phyloP scores from a whole-genome alignment of 1,140 invertebrate genomes.

The Sminthurinus signatus region DNA sequence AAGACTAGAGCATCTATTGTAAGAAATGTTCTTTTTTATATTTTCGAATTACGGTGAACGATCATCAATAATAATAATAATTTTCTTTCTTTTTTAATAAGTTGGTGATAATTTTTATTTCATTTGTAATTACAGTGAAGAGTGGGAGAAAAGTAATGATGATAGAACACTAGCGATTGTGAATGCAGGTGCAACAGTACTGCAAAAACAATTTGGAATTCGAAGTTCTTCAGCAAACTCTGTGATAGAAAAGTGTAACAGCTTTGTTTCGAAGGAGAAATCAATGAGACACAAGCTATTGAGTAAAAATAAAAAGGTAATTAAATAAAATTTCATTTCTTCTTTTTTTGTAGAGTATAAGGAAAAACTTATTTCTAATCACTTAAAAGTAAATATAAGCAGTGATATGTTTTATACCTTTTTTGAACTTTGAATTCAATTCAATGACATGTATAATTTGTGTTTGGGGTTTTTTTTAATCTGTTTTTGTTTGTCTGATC shows the following conservation, averaged over 20 bases:
- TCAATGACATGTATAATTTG: too few relatives aligned
- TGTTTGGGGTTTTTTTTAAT: not conserved
- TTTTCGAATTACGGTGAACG: too few relatives aligned
- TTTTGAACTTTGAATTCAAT: not conserved
- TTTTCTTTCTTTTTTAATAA: too few relatives aligned
- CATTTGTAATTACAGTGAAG: slow-evolving; percentile 52
- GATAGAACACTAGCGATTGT: slow-evolving; percentile 62
- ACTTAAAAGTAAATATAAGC: not conserved
- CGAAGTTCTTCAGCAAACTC: slow-evolving; percentile 51
- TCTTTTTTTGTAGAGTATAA: not conserved
- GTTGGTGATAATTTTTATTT: slow-evolving; percentile 4
- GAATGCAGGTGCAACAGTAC: slow-evolving; percentile 69
- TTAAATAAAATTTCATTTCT: not conserved
- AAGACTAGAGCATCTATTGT: slow-evolving; percentile 64
- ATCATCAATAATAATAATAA: too few relatives aligned
- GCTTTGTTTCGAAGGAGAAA: slow-evolving; percentile 78
- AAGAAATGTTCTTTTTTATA: slow-evolving; percentile 45
- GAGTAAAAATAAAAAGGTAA: slow-evolving; percentile 63
- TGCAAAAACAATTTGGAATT: slow-evolving; percentile 64
- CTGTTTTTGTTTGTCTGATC: slow-evolving; percentile 9
- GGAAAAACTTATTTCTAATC: not conserved
- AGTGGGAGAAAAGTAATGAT: slow-evolving; percentile 65
- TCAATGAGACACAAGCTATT: slow-evolving; percentile 63
- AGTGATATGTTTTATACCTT: not conserved
- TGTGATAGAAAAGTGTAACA: slow-evolving; percentile 61